Percentiles rank a stretch among this genome's conserved stretches.
Conservation (phyloP, 2,113 vertebrate genomes). For the Dicaeum eximium region DNA sequence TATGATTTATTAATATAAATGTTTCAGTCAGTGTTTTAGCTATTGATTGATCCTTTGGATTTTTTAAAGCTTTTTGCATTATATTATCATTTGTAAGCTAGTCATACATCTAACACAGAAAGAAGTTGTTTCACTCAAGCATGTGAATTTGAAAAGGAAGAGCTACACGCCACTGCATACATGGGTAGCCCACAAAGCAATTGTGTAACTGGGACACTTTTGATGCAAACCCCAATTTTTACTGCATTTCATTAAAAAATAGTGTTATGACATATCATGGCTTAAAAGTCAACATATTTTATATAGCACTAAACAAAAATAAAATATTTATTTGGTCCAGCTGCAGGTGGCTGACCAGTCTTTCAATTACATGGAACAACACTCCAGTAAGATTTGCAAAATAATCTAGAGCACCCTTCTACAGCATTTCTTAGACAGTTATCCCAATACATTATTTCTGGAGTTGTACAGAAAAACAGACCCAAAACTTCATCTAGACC, state of each 20-base stretch:
- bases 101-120: not conserved
- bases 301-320: not conserved
- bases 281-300: not conserved
- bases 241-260: not conserved
- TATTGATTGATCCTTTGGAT: not conserved
- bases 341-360: not conserved
- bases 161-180: not conserved
- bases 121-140: not conserved
- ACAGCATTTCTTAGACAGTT: not conserved
- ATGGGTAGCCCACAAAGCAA: not conserved
- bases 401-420: not conserved
- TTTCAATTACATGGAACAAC: not conserved
- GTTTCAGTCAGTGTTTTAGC: not conserved
- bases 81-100: not conserved
- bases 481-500: not conserved
- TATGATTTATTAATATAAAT: not conserved
- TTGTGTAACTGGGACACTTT: fast-evolving
- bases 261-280: not conserved
- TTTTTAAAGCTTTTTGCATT: not conserved
- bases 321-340: not conserved
- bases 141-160: not conserved
- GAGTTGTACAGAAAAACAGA: not conserved
- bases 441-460: not conserved
- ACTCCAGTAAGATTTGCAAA: not conserved
- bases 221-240: not conserved